Evolutionary conservation across 2,797 vertebrate species (phyloP).

Genomic region (Naso thynnoides): DNA sequence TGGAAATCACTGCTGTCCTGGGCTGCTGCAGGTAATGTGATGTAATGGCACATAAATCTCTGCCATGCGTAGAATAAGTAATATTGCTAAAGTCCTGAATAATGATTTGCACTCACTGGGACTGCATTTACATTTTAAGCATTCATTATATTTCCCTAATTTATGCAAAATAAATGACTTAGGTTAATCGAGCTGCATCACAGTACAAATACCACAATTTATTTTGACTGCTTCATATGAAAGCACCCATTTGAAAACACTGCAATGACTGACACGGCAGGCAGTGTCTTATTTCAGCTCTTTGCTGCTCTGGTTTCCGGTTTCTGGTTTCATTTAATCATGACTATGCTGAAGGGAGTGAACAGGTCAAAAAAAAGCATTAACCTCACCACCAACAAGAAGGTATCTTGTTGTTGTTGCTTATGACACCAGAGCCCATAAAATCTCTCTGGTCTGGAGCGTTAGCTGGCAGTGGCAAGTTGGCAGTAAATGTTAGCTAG

Average conservation of each 20-base stretch:
- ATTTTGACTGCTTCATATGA: neutral
- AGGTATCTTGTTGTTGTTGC: too few species aligned
- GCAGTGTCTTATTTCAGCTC: neutral
- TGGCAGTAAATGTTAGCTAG: too few species aligned
- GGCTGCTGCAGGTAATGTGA: conserved; percentile 12
- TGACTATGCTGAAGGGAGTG: too few species aligned
- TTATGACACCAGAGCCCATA: too few species aligned
- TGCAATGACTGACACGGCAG: neutral
- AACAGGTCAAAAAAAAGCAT: too few species aligned
- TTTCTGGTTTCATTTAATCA: too few species aligned
- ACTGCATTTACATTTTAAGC: neutral
- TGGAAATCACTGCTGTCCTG: conserved; percentile 17
- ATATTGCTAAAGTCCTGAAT: neutral
- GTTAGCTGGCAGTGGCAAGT: too few species aligned
- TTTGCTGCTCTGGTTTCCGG: neutral
- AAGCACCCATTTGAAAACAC: neutral
- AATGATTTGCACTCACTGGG: neutral
- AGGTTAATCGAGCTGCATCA: neutral
- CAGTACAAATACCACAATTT: neutral
- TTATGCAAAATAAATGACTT: neutral
- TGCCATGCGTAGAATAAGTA: neutral
- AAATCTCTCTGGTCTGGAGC: too few species aligned
- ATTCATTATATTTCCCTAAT: conserved; percentile 1
- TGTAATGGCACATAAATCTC: conserved; percentile 27
- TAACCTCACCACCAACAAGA: too few species aligned